Base-by-base conservation (phyloP, 2,888 invertebrate species). In the Campoplex capitator region DNA sequence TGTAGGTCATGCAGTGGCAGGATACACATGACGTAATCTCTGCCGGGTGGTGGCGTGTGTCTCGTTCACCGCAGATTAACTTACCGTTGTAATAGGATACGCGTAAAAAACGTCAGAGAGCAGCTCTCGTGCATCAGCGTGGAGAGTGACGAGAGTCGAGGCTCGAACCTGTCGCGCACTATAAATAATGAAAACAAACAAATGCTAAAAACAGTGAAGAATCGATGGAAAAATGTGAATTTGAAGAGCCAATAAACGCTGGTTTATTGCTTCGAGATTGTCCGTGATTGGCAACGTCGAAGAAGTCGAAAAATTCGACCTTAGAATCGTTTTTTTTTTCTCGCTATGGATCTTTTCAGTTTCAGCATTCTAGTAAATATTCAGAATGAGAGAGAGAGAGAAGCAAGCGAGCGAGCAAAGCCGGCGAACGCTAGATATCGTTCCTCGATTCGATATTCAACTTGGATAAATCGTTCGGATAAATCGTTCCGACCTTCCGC, bases 381-480 rank as follows among this genome's bases (percentile, higher is more conserved):
- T 42, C 81, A 45, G 51, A 28, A 45, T n/a, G 32, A 42, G 67
- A 16, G 54, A 23, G 23, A 23, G 23, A 23, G 23, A 23, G n/a
- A n/a, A n/a, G n/a, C n/a, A n/a, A 68, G 42, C 73, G 51, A 67
- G 48, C 65, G 35, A 75, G 54, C 28, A 75, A 48, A 54, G 18
- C 28, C 16, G 32, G 67, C 11, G 65, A 75, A 74, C 48, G 48
- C 54, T 74, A 70, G 73, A 73, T 65, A 79, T 65, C 65, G 73
- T 54, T 67, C 56, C 73, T 62, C 79, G 73, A 75, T 84, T 84
- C 84, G 84, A 84, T 84, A 84, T 84, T 84, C 79, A 45, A 56
- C 54, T 48, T 76, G 77, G 83, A 71, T 78, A 76, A 78, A 83
- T 83, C 77, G 83, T 48, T 18, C 68, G 23, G 58, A 83, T 76